Evolutionary conservation across 2,888 invertebrate genomes (phyloP).

Genomic region (Lutraria lutraria): DNA sequence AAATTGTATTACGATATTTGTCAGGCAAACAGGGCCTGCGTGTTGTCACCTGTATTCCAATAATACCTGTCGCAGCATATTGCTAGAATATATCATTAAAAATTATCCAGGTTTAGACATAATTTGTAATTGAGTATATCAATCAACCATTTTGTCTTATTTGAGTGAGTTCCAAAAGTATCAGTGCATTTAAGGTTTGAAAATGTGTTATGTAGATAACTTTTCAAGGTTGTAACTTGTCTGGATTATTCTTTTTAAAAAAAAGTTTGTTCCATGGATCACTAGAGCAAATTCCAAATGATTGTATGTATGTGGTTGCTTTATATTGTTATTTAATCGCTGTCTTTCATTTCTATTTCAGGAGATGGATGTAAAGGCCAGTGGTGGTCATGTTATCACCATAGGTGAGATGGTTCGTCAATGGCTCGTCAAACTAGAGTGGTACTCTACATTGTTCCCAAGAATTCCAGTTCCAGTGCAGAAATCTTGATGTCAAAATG

Average conservation of each 20-base stretch:
- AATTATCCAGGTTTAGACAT: not conserved
- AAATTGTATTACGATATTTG: constrained; percentile 22
- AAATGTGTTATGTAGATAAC: too few relatives aligned
- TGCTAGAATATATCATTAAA: not conserved
- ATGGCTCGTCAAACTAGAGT: constrained; percentile 97
- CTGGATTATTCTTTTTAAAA: constrained; percentile 32
- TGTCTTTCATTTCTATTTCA: constrained; percentile 80
- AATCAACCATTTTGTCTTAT: too few relatives aligned
- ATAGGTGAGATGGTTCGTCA: constrained; percentile 97
- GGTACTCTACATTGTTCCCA: constrained; percentile 99
- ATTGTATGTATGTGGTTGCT: not conserved
- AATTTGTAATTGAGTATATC: too few relatives aligned
- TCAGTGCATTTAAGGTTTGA: too few relatives aligned
- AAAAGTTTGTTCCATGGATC: constrained; percentile 64
- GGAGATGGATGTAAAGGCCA: constrained; percentile 98
- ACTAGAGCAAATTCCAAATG: constrained; percentile 79
- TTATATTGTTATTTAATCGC: not conserved
- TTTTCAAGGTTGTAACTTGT: too few relatives aligned
- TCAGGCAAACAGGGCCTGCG: constrained; percentile 53
- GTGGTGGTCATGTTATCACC: constrained; percentile 96
- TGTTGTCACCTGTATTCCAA: constrained; percentile 24
- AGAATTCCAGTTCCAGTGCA: constrained; percentile 98
- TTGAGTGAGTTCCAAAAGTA: too few relatives aligned
- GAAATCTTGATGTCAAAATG: constrained; percentile 94
- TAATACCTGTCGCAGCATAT: not conserved